Percentiles rank a stretch among this genome's conserved stretches.
Evolutionary conservation across 1,140 invertebrate genomes (phyloP).

Genomic region (Metopolophium dirhodum): DNA sequence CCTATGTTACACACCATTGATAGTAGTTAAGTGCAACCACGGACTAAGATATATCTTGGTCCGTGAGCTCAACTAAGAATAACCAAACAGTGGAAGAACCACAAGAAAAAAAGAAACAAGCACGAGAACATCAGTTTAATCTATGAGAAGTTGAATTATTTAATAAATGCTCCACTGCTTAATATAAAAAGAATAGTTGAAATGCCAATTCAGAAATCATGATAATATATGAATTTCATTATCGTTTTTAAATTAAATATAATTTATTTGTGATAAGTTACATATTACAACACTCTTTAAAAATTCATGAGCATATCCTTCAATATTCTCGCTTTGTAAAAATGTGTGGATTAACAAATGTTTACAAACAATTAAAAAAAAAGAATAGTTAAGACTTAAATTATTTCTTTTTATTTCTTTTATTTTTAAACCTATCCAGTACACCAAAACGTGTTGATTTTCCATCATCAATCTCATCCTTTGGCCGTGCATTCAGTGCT

Average conservation of each 20-base stretch:
- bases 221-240: constrained; percentile 65
- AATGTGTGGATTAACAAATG: too few species aligned
- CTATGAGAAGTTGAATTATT: too few species aligned
- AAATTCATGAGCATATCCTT: neutral
- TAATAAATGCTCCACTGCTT: too few species aligned
- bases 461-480: neutral
- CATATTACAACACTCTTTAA: neutral
- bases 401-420: constrained; percentile 39
- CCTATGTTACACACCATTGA: too few species aligned
- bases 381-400: neutral
- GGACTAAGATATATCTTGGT: too few species aligned
- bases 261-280: neutral
- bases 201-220: constrained; percentile 66
- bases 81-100: too few species aligned
- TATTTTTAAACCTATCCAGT: constrained; percentile 48
- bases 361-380: too few species aligned
- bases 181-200: constrained; percentile 63
- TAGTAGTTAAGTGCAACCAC: too few species aligned
- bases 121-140: too few species aligned
- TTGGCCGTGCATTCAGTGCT: neutral
- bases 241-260: constrained; percentile 15
- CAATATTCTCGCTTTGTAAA: too few species aligned
- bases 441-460: neutral
- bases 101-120: too few species aligned
- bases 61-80: too few species aligned